Conservation (phyloP, 2,113 vertebrate genomes). For the Phalacrocorax aristotelis region DNA sequence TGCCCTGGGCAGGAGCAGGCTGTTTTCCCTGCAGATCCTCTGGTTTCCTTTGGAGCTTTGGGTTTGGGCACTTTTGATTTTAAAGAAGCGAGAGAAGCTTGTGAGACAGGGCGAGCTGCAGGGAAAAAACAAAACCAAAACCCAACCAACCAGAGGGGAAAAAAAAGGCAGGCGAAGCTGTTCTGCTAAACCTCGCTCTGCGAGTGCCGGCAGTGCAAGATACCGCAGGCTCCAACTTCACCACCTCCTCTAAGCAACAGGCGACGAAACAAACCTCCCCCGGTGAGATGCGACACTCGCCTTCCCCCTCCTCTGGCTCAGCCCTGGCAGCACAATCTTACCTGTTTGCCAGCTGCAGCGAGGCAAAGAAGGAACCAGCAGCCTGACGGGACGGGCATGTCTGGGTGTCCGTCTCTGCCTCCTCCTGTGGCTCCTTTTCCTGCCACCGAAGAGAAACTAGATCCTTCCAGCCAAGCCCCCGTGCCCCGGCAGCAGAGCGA, state of each 20-base stretch:
- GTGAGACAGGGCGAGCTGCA: background rate
- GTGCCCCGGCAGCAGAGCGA: background rate
- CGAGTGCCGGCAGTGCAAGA: background rate
- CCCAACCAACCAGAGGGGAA: background rate
- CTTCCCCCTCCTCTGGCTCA: background rate
- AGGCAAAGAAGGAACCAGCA: slow-evolving; percentile 37
- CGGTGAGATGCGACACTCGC: background rate
- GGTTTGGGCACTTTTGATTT: background rate
- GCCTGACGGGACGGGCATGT: slow-evolving; percentile 33
- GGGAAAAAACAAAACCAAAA: background rate
- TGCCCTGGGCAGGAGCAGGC: background rate
- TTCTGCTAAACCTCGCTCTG: no score
- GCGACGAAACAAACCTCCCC: background rate
- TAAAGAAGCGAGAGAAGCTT: background rate
- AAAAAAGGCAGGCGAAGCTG: background rate
- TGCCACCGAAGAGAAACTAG: slow-evolving; percentile 31
- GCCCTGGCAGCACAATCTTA: slow-evolving; percentile 1
- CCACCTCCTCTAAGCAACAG: background rate
- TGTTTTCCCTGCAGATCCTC: background rate
- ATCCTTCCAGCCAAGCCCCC: slow-evolving; percentile 18
- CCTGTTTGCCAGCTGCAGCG: slow-evolving; percentile 22
- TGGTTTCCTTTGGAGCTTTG: background rate
- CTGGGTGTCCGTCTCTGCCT: slow-evolving; percentile 9
- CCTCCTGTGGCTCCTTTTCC: slow-evolving; percentile 33
- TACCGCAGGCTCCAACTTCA: background rate